phyloP scores from a whole-genome alignment of 2,888 invertebrate species.

The Callimorpha dominula region DNA sequence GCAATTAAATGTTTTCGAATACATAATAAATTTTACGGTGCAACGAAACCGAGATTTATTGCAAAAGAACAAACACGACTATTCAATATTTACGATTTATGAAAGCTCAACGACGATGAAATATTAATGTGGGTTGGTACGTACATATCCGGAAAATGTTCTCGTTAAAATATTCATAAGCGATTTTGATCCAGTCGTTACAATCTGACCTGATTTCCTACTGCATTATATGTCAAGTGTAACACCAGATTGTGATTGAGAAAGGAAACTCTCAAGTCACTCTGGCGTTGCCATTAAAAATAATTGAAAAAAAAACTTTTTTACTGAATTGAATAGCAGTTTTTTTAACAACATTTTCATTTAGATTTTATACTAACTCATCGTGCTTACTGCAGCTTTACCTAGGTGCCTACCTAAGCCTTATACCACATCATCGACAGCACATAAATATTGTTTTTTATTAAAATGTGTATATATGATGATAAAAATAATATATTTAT shows the following conservation, averaged over 20 bases:
- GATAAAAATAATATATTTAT: no score
- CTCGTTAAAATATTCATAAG: slow-evolving; percentile 8
- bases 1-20: slow-evolving; percentile 23
- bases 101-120: slow-evolving; percentile 24
- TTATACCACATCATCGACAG: no score
- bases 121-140: slow-evolving; percentile 32
- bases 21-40: slow-evolving; percentile 21
- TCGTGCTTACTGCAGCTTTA: no score
- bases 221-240: neutral
- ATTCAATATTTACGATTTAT: slow-evolving; percentile 42
- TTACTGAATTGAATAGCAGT: no score
- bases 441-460: no score
- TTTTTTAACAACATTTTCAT: no score
- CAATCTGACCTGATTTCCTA: neutral
- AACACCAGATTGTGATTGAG: neutral
- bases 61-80: slow-evolving; percentile 21
- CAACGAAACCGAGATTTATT: slow-evolving; percentile 25
- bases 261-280: no score
- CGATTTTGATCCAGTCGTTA: slow-evolving; percentile 3
- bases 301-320: no score
- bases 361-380: no score
- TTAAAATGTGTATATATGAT: no score
- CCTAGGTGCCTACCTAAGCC: no score
- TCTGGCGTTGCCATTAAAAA: no score
- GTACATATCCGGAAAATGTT: neutral